A percentile compares a stretch with the other conserved stretches of the same genome.
Conservation (phyloP, 1,140 invertebrate genomes). For the Diorhabda carinulata region DNA sequence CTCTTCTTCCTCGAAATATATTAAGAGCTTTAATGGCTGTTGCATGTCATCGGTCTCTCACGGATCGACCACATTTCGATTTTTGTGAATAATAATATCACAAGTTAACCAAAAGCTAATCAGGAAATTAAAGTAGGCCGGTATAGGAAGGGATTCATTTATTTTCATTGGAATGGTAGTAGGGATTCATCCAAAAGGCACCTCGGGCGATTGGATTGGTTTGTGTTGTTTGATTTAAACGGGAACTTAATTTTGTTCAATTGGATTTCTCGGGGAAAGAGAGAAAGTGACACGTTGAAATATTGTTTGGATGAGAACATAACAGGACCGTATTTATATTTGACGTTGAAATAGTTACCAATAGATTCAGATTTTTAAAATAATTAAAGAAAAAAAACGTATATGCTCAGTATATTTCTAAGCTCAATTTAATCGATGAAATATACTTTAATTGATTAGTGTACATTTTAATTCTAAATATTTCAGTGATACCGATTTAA, state of each 20-base stretch:
- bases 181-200: conserved; percentile 7
- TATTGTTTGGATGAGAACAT: too few relatives aligned
- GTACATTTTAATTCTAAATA: too few relatives aligned
- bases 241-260: conserved; percentile 6
- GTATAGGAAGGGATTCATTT: conserved; percentile 9
- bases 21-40: not conserved
- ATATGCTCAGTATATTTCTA: too few relatives aligned
- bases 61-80: not conserved
- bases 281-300: too few relatives aligned
- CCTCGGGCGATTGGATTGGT: not conserved
- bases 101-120: conserved; percentile 2
- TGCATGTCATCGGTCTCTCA: not conserved
- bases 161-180: conserved; percentile 13
- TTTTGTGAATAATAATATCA: not conserved
- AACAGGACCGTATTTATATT: too few relatives aligned
- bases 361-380: too few relatives aligned
- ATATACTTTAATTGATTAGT: too few relatives aligned
- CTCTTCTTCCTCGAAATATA: not conserved
- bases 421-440: too few relatives aligned
- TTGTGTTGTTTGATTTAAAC: conserved; percentile 2
- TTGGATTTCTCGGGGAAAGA: not conserved
- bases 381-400: too few relatives aligned
- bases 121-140: conserved; percentile 13
- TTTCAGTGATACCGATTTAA: too few relatives aligned
- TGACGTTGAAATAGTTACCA: too few relatives aligned